Percentiles rank a stretch among this genome's conserved stretches.
Conservation (phyloP, 2,797 vertebrate genomes). For the Danio kyathit region DNA sequence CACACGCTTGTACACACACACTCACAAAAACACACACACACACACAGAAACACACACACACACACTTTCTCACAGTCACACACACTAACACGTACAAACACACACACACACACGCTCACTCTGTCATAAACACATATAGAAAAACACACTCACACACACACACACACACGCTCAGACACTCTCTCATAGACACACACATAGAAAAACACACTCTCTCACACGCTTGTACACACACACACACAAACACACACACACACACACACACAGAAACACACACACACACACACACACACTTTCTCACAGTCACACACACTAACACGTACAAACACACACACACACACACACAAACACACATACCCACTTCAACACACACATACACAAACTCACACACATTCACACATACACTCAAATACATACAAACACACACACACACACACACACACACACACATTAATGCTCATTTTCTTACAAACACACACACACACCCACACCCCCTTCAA, state of each 20-base stretch:
- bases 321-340: no score
- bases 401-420: not conserved
- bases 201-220: no score
- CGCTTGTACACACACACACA: not conserved
- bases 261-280: not conserved
- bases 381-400: no score
- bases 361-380: not conserved
- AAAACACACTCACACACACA: not conserved
- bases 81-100: no score
- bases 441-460: no score
- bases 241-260: no score
- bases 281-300: not conserved
- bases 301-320: no score
- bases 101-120: not conserved
- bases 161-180: not conserved
- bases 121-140: no score
- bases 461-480: no score
- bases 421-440: not conserved
- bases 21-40: not conserved
- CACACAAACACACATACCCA: not conserved
- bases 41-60: not conserved
- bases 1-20: not conserved
- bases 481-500: not conserved
- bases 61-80: no score
- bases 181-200: not conserved